Base-by-base conservation (phyloP, 2,888 invertebrate genomes). In the Sarcophaga variegata region DNA sequence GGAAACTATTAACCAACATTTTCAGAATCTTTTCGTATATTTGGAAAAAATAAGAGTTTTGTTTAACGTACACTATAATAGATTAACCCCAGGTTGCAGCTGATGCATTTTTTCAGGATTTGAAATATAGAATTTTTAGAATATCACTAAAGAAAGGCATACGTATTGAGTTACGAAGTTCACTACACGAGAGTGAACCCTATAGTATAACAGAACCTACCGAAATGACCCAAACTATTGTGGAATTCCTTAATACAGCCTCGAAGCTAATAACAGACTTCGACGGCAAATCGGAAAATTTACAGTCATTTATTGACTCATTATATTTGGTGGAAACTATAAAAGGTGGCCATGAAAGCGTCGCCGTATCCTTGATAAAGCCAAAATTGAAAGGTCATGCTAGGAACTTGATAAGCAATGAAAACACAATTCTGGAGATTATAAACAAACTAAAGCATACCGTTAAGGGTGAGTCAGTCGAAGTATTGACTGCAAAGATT, bases 251-350 rank as follows among this genome's bases (percentile, higher is more conserved):
- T 20, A 84, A 66, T 25, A 80, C 66, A 14, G 75, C 76, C 10
- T 70, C 71, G 66, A 80, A 45, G 14, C 12, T 84, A 10, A 60
- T 84, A 6, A n/a, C 27, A 59, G 66, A 76, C 2, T 76, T 84
- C 70, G 76, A 84, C n/a, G 79, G 83, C 4, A 84, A 75, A 54
- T 12, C 76, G 0, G 76, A 81, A 76, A 84, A 80, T 47, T 17
- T 79, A 11, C 49, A 17, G 25, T 25, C 25, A 25, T 84, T 76
- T 14, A 8, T 70, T 17, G 76, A 76, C n/a, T 45, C 80, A 49
- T 47, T 80, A 4, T 25, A 25, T 25, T 25, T 25, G 25, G 37
- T 84, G 2, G 20, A 84, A 4, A n/a, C 75, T 27, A 74, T 64
- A 25, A 75, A 70, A 66, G 59, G 59, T 0, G 14, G 12, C 1